Base-by-base conservation (phyloP, 53 echinoderm and acorn worm genomes). In the Actinopyga echinites region DNA sequence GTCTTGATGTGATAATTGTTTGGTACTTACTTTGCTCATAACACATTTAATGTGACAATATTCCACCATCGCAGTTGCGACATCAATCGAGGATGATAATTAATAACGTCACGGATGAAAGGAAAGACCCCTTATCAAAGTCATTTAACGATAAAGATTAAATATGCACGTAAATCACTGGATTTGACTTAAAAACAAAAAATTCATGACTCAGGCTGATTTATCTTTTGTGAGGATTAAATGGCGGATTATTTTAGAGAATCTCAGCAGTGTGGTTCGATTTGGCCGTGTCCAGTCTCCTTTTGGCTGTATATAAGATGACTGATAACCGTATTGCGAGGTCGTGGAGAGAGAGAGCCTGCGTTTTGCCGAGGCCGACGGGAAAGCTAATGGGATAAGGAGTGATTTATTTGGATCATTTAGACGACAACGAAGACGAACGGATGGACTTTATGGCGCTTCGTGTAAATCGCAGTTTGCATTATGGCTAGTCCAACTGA, bases 361-460 rank as follows among this genome's bases (percentile, higher is more conserved):
- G 68, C 68, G 31, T 34, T 68, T 37, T 36, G 34, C 68, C 68
- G 68, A 36, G 68, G 68, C 68, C 68, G 68, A 68, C 68, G 68
- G 68, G 68, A 68, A n/a, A 68, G 68, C 68, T 68, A 68, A 68
- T 68, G 68, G 68, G 68, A 68, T 68, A 68, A 68, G 38, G 68
- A 68, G 34, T 68, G 68, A 68, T 68, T 68, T 68, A 68, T 68
- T 68, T 68, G 68, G 32, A 68, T 68, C 68, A 68, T 68, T 68
- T 68, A 68, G 68, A 34, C 35, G 68, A 68, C 34, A 20, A 68
- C 68, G 68, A 68, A 68, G 68, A 68, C 68, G 68, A 68, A 68
- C 68, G 68, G 35, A 49, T 30, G 68, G 68, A 34, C 31, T 68
- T 68, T 68, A 68, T 68, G 68, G 34, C 68, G 68, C 35, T 15